Evolutionary conservation across 2,113 vertebrate genomes (phyloP).

Genomic region (Terrapene triunguis): DNA sequence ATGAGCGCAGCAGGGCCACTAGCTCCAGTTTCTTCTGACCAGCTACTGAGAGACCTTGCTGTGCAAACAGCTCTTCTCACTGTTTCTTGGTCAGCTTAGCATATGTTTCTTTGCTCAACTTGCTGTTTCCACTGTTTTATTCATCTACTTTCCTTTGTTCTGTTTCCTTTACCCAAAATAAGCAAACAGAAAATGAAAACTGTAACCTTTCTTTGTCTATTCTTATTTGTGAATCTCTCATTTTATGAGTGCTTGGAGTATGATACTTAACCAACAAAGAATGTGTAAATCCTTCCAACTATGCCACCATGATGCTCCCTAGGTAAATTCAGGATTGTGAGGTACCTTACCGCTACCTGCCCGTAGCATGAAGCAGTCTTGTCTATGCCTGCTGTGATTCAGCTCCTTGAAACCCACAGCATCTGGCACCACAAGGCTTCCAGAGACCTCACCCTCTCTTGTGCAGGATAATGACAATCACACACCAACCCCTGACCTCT

Average conservation of each 20-base stretch:
- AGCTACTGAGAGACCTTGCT: not conserved
- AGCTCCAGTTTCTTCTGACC: not conserved
- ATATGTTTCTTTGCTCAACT: not conserved
- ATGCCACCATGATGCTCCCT: not conserved
- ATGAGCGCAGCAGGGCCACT: not conserved
- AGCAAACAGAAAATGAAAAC: not conserved
- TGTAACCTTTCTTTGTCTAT: not conserved
- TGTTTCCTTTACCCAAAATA: not conserved
- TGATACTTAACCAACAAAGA: not conserved
- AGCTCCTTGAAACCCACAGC: not conserved
- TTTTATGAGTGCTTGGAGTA: not conserved
- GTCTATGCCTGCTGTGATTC: not conserved
- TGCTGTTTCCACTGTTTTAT: not conserved
- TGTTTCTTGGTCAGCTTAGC: not conserved
- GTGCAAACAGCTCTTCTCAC: not conserved
- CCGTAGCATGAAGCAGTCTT: not conserved
- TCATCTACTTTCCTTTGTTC: not conserved
- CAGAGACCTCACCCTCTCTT: not conserved
- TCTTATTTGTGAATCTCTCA: not conserved
- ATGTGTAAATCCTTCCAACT: not conserved
- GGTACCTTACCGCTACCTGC: not conserved
- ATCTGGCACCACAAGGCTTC: not conserved
- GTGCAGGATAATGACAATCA: too few species aligned
- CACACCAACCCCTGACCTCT: too few species aligned
- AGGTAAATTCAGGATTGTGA: not conserved